phyloP scores from a whole-genome alignment of 2,888 invertebrate species.

The Pseudeuparius sepicola region DNA sequence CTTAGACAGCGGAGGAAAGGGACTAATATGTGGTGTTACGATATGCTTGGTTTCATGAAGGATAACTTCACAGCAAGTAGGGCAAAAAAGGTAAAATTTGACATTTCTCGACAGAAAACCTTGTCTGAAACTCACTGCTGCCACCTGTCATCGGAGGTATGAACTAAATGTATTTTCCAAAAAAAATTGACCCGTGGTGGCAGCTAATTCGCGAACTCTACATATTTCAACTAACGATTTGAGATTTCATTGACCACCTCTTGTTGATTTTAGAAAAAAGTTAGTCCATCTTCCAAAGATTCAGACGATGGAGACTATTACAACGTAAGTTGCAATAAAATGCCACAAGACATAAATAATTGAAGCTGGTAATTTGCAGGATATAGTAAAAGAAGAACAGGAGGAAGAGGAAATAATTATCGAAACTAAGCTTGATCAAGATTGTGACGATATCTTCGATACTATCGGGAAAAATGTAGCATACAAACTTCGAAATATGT shows the following conservation, averaged over 20 bases:
- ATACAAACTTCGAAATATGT: conserved; percentile 26
- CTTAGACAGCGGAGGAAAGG: conserved; percentile 15
- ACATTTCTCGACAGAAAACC: background rate
- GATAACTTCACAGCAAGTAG: conserved; percentile 15
- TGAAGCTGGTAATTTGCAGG: conserved; percentile 9
- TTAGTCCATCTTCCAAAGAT: too few relatives aligned
- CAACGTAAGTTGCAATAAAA: conserved; percentile 1
- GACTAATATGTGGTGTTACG: conserved; percentile 26
- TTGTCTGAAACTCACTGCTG: too few relatives aligned
- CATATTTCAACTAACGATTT: too few relatives aligned
- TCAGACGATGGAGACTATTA: too few relatives aligned
- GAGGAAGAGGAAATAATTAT: too few relatives aligned
- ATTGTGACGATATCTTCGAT: conserved; percentile 23
- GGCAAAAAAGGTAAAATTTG: conserved; percentile 9
- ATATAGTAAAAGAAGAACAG: conserved; percentile 17
- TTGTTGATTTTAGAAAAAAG: too few relatives aligned
- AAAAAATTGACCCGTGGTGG: too few relatives aligned
- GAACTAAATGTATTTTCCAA: too few relatives aligned
- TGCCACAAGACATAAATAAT: background rate
- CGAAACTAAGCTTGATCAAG: too few relatives aligned
- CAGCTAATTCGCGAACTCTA: too few relatives aligned
- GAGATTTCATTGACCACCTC: too few relatives aligned
- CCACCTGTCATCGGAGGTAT: too few relatives aligned
- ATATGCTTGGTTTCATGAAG: conserved; percentile 24
- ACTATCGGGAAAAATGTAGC: conserved; percentile 26